Evolutionary conservation across 2,797 vertebrate genomes (phyloP).

Genomic region (Phalanger gymnotis): DNA sequence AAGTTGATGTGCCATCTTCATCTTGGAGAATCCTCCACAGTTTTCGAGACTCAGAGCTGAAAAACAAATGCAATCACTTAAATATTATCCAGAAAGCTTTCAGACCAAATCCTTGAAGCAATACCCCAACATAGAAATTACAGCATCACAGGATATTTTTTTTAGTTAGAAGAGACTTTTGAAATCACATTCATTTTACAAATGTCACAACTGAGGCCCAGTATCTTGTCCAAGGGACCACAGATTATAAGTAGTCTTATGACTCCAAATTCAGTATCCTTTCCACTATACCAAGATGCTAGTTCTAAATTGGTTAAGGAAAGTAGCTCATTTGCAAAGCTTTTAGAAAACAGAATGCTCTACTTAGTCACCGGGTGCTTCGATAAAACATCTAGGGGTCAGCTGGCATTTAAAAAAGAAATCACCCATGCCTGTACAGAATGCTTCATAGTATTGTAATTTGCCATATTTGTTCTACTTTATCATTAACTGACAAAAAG

Average conservation of each 20-base stretch:
- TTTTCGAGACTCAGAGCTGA: constrained; percentile 74
- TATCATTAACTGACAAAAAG: not conserved
- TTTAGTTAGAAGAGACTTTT: not conserved
- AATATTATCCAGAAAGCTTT: not conserved
- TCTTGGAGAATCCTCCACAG: constrained; percentile 80
- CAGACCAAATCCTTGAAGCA: not conserved
- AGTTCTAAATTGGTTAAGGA: not conserved
- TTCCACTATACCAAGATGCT: not conserved
- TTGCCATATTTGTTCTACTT: not conserved
- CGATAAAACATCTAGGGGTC: not conserved
- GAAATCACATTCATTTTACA: accelerated
- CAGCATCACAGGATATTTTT: accelerated
- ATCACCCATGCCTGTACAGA: not conserved
- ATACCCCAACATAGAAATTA: not conserved
- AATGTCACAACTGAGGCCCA: not conserved
- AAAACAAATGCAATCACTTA: constrained; percentile 46
- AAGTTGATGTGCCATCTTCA: not conserved
- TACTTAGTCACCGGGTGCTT: not conserved
- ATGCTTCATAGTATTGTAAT: not conserved
- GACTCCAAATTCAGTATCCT: not conserved
- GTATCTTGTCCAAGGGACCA: not conserved
- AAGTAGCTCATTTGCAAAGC: not conserved
- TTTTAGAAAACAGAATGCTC: not conserved
- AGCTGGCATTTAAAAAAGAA: not conserved
- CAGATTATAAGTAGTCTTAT: not conserved